Conservation (phyloP, 1,140 invertebrate genomes). For the Achroia grisella region DNA sequence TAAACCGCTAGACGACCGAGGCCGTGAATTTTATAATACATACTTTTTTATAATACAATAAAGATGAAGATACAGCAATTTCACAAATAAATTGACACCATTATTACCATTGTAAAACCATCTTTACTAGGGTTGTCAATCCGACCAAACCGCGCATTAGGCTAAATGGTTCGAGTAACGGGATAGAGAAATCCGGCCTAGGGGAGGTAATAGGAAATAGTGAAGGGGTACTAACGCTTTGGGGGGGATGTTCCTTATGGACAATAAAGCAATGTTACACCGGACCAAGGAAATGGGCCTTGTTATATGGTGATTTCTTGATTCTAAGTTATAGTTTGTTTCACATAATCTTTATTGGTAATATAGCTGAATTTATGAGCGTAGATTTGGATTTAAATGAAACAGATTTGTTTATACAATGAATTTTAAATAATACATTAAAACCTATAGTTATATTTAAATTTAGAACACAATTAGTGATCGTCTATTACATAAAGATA, state of each 20-base stretch:
- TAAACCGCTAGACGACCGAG: no score
- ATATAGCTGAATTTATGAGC: no score
- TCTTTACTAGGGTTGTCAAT: conserved; percentile 38
- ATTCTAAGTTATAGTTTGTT: background rate
- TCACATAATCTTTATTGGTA: no score
- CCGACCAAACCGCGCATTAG: conserved; percentile 60
- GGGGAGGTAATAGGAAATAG: conserved; percentile 19
- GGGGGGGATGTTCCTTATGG: conserved; percentile 33
- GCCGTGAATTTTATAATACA: no score
- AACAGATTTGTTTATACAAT: no score
- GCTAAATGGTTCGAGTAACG: conserved; percentile 64
- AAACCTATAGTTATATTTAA: no score
- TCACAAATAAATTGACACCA: background rate
- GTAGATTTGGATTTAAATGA: no score
- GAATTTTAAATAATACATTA: no score
- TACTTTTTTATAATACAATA: no score
- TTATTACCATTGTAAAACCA: background rate
- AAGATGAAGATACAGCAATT: no score
- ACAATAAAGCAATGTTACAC: conserved; percentile 60
- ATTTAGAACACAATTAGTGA: no score
- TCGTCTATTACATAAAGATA: no score
- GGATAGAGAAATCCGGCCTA: conserved; percentile 30
- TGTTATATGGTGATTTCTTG: conserved; percentile 30
- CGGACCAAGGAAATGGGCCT: conserved; percentile 38
- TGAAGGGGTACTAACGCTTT: background rate